A percentile compares a stretch with the other conserved stretches of the same genome.
These are phyloP conservation scores for Sylvia atricapilla DNA, from an alignment of 2,113 vertebrate species.

Conservation along the genomic window DNA sequence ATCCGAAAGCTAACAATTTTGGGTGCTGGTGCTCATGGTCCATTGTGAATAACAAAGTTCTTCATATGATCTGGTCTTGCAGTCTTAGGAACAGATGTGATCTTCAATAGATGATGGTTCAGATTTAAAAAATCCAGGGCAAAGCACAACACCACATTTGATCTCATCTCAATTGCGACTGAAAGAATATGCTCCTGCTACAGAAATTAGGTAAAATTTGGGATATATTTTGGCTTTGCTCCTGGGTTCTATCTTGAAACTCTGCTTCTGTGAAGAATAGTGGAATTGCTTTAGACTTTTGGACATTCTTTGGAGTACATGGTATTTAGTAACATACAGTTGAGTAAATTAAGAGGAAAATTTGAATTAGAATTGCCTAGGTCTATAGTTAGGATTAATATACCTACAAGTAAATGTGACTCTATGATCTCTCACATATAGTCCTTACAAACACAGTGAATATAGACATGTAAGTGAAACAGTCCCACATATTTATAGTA, in stretches of 20 bases:
- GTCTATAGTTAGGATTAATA: background rate
- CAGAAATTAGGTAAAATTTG: background rate
- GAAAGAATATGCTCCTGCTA: background rate
- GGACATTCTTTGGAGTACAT: background rate
- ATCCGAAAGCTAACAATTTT: background rate
- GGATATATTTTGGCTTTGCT: background rate
- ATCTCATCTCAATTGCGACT: background rate
- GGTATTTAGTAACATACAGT: background rate
- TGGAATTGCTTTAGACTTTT: background rate
- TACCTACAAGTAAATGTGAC: background rate
- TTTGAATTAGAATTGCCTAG: background rate
- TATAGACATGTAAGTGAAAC: background rate
- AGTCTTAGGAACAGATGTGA: background rate
- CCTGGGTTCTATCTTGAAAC: background rate
- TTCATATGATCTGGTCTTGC: background rate
- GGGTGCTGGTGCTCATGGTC: accelerated
- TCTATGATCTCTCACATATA: background rate
- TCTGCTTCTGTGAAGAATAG: background rate
- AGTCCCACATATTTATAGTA: accelerated
- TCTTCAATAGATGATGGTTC: background rate
- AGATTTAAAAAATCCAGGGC: background rate
- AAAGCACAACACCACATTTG: background rate
- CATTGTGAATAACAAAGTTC: background rate
- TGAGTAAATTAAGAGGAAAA: background rate
- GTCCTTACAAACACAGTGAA: background rate